These are phyloP conservation scores for Cosmopolites sordidus DNA, from an alignment of 2,888 invertebrate genomes.

Conservation along the genomic window DNA sequence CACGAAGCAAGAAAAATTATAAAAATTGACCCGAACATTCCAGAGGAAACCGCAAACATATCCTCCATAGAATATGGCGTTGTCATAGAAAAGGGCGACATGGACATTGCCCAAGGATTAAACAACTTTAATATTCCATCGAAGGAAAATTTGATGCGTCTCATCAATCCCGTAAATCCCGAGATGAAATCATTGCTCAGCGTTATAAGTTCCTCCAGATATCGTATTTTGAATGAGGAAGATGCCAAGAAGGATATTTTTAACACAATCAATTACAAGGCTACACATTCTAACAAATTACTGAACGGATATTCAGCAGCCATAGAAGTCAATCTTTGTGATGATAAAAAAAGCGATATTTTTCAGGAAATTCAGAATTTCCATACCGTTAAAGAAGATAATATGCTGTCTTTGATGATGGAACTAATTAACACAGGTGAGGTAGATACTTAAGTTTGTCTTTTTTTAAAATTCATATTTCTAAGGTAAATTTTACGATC, in stretches of 20 bases:
- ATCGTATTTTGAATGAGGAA: conserved; percentile 25
- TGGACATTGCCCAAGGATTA: conserved; percentile 10
- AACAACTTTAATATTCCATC: conserved; percentile 29
- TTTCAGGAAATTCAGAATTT: conserved; percentile 31
- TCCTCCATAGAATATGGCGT: conserved; percentile 11
- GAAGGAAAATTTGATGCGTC: conserved; percentile 31
- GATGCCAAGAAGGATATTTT: conserved; percentile 23
- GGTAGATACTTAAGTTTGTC: too few relatives aligned
- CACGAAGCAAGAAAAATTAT: conserved; percentile 7
- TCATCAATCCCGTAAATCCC: conserved; percentile 35
- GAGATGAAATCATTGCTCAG: conserved; percentile 36
- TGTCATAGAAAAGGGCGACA: conserved; percentile 14
- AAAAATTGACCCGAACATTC: conserved; percentile 22
- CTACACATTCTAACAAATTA: conserved; percentile 31
- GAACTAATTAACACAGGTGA: conserved; percentile 30
- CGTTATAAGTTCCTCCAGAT: conserved; percentile 34
- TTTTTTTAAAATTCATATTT: too few relatives aligned
- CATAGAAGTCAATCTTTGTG: background rate
- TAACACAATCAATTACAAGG: conserved; percentile 27
- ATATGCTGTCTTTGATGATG: conserved; percentile 37
- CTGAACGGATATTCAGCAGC: conserved; percentile 16
- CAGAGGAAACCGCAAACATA: conserved; percentile 20
- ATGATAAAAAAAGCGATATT: background rate
- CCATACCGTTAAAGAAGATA: conserved; percentile 33
- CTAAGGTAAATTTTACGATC: too few relatives aligned